Evolutionary conservation across 2,888 invertebrate species (phyloP).

Genomic region (Andrena fulva): DNA sequence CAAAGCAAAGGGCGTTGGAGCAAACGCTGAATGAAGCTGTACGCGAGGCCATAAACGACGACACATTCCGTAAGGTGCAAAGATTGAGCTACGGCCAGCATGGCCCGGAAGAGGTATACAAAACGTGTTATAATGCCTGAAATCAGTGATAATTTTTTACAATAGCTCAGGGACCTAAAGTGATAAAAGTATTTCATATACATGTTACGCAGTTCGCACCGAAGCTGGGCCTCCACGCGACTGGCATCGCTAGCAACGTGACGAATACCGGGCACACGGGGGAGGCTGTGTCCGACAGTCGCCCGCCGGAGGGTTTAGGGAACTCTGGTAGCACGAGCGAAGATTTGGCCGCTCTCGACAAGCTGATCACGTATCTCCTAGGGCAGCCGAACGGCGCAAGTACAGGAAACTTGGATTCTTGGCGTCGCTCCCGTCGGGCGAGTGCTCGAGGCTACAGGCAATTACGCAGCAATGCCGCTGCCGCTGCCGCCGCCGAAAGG

Average conservation of each 20-base stretch:
- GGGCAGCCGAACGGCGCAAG: conserved; percentile 83
- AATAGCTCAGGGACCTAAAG: neutral
- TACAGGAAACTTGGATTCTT: conserved; percentile 74
- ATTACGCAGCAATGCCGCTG: conserved; percentile 65
- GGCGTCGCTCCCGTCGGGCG: conserved; percentile 78
- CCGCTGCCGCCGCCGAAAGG: conserved; percentile 51
- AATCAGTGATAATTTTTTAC: neutral
- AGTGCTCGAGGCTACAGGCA: conserved; percentile 79
- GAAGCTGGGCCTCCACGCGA: conserved; percentile 72
- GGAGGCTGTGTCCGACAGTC: conserved; percentile 35
- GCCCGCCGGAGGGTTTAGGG: conserved; percentile 82
- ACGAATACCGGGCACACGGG: conserved; percentile 26
- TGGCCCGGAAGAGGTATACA: conserved; percentile 88
- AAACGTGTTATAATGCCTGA: neutral
- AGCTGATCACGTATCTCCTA: conserved; percentile 87
- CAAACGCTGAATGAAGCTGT: conserved; percentile 89
- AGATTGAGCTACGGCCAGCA: conserved; percentile 90
- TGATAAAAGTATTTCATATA: conserved; percentile 19
- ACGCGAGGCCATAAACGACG: conserved; percentile 88
- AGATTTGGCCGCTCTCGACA: conserved; percentile 88
- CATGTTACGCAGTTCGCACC: conserved; percentile 72
- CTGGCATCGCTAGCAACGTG: conserved; percentile 26
- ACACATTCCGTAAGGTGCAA: conserved; percentile 90
- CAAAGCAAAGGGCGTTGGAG: conserved; percentile 86
- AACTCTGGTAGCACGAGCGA: conserved; percentile 80